Conservation (phyloP, 2,797 vertebrate species). For the Chaetodon trifasciatus region DNA sequence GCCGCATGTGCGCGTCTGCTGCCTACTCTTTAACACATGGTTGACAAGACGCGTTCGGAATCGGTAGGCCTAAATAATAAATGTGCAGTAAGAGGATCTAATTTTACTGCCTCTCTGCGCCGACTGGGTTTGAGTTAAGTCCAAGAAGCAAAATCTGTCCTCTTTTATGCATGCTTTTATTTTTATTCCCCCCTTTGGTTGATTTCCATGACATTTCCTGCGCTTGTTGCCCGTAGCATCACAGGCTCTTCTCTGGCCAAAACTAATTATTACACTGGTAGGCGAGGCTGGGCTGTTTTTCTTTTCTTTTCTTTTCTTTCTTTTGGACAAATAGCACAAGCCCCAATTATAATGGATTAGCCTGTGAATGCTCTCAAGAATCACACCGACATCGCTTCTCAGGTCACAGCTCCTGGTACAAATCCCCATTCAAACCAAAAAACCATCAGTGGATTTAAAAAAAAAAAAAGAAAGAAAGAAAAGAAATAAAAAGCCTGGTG, state of each 20-base stretch:
- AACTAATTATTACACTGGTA: conserved; percentile 59
- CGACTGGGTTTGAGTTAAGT: conserved; percentile 37
- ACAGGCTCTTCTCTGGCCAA: conserved; percentile 14
- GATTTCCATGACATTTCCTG: conserved; percentile 37
- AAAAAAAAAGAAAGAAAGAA: not conserved
- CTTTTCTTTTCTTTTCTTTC: not conserved
- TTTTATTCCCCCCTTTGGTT: conserved; percentile 15
- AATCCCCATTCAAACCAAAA: conserved; percentile 67
- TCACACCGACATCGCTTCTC: conserved; percentile 63
- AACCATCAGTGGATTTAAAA: conserved; percentile 60
- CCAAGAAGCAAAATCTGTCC: not conserved
- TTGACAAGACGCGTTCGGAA: conserved; percentile 76
- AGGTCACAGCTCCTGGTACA: conserved; percentile 67
- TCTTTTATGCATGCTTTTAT: conserved; percentile 24
- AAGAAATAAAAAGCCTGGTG: conserved; percentile 26
- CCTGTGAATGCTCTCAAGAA: conserved; percentile 58
- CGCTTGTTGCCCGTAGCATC: conserved; percentile 26
- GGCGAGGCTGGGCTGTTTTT: conserved; percentile 17
- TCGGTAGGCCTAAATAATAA: conserved; percentile 81
- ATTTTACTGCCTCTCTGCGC: conserved; percentile 74
- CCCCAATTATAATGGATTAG: conserved; percentile 77
- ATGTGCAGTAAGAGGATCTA: conserved; percentile 82
- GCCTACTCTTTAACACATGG: conserved; percentile 76
- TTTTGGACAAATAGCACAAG: conserved; percentile 57
- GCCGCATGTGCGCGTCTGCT: conserved; percentile 65